Base-by-base conservation (phyloP, 2,888 invertebrate species). In the Poecilobothrus nobilitatus region DNA sequence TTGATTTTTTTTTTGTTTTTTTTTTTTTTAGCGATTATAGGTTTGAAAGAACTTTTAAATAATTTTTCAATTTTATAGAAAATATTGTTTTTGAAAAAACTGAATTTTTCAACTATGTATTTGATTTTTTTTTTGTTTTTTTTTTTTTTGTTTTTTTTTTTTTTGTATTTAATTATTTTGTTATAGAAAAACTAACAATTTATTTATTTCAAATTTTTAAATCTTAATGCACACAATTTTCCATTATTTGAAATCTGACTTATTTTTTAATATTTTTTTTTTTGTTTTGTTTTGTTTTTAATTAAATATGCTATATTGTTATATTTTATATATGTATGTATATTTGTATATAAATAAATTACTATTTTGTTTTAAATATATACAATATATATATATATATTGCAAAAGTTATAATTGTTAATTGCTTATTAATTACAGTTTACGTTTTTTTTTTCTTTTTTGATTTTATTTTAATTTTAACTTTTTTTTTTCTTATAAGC, bases 271-370 rank as follows among this genome's bases (percentile, higher is more conserved):
- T 15, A n/a, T 62, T 62, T 62, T 62, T 62, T 62, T 62, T 27
- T 27, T 27, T 27, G n/a, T n/a, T n/a, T n/a, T n/a, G n/a, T 27
- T 27, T 63, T 22, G 21, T 22, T 63, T 63, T 22, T 63, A 63
- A 63, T 63, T 21, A 53, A 53, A 53, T 53, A 53, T 53, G 53
- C 53, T 53, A 53, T 18, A 53, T 53, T 10, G 8, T 37, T 37
- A 37, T 53, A 53, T 53, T 53, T 53, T 37, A 12, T 53, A 18
- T 53, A 53, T 53, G 15, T 53, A 53, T 53, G 53, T 53, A 53
- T 53, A 53, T 63, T 63, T 22, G 63, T 63, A 63, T 63, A 63
- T 63, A 63, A 63, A 63, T 63, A 63, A 63, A 63, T 63, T 63
- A 63, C 63, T 63, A 63, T 63, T 63, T 63, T 27, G 27, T 27